phyloP scores from a whole-genome alignment of 1,140 invertebrate species.

The Zeugodacus cucurbitae region DNA sequence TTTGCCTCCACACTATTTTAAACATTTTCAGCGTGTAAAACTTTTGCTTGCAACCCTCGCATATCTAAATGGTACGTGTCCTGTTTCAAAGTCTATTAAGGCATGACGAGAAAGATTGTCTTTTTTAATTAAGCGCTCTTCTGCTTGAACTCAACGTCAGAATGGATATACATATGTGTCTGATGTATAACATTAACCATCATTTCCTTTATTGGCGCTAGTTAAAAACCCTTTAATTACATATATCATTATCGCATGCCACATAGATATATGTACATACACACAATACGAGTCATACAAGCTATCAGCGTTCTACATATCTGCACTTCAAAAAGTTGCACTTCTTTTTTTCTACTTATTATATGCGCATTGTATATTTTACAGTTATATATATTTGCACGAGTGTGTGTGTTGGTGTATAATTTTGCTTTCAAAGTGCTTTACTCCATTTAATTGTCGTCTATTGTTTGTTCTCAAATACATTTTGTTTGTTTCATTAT shows the following conservation, averaged over 20 bases:
- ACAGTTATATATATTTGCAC: not conserved
- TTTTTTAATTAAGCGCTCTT: constrained; percentile 23
- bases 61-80: not conserved
- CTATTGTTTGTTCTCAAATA: constrained; percentile 1
- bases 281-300: not conserved
- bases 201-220: not conserved
- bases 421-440: not conserved
- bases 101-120: not conserved
- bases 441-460: constrained; percentile 23
- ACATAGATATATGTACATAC: not conserved
- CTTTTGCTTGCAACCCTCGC: no score
- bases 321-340: not conserved
- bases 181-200: not conserved
- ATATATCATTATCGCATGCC: constrained; percentile 3
- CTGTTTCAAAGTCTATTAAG: constrained; percentile 13
- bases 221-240: constrained; percentile 20
- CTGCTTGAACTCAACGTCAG: not conserved
- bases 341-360: not conserved
- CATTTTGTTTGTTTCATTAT: constrained; percentile 34
- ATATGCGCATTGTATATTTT: not conserved
- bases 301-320: not conserved
- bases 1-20: no score
- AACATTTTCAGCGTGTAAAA: no score
- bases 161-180: not conserved
- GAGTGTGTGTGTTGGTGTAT: not conserved